Evolutionary conservation across 2,888 invertebrate species (phyloP), one percentile per base, ranked within the genome.

Genomic region (Philonicus albiceps): DNA sequence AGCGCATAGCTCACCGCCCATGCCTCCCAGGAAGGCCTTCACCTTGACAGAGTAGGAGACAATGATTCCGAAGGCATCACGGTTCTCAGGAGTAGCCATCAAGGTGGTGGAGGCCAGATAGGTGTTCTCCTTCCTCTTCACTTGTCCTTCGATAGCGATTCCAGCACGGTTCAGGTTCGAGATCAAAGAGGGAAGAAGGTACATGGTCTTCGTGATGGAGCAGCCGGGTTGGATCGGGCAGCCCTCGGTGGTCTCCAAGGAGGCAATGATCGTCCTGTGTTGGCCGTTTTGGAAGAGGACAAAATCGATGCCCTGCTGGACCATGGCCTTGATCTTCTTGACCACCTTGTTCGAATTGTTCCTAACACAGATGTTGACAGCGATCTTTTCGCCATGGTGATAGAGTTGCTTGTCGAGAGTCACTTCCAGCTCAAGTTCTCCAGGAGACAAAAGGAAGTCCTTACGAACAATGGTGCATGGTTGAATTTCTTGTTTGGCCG

Each of bases 1-100:
- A 3, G 98, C 98, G 37, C 96, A 95, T 75, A 99, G 93, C 93
- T 98, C 98, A 5, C 98, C 98, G 87, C 97, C 97, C 89, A 98
- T 94, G 76, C 98, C 97, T 27, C 97, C 98, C 89, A 99, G 94
- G 92, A 97, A 98, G 84, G 98, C 94, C 93, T 98, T 98, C 83
- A 98, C 97, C 93, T 98, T 98, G 55, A 97, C 97, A 86, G 97
- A 96, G 93, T 99, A 99, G 72, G 98, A 98, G 11, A 99, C 98
- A 89, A 98, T 96, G 90, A 98, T 98, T 87, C 98, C 98, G 91
- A 98, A 97, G 84, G 97, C 96, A 92, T 98, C 98, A 88, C 97
- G 95, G 90, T 97, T 95, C 90, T 97, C 97, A 11, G 97, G 95
- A 88, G 95, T 94, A 43, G 95, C 94, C 88, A 96, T 92, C 96